phyloP scores from a whole-genome alignment of 2,888 invertebrate species.

The Drosophila nr. perissopoda region DNA sequence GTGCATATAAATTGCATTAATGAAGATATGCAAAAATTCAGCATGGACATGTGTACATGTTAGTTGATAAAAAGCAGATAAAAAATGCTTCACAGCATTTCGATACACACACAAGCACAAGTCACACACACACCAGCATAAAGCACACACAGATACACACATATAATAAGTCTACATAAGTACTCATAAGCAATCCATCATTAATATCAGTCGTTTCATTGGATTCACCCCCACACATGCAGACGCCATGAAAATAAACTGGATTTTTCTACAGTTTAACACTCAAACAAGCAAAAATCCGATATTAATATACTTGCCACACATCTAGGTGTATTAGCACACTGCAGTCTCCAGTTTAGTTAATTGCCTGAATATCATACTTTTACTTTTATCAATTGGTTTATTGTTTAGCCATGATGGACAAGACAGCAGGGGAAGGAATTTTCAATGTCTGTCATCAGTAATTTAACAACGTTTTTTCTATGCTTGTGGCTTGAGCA shows the following conservation, averaged over 20 bases:
- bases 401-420: slow-evolving; percentile 28
- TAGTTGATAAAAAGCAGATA: slow-evolving; percentile 43
- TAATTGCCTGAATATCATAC: slow-evolving; percentile 46
- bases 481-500: not conserved
- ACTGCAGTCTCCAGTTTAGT: slow-evolving; percentile 5
- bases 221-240: not conserved
- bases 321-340: not conserved
- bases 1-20: slow-evolving; percentile 74
- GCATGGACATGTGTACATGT: slow-evolving; percentile 37
- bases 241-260: slow-evolving; percentile 8
- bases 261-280: slow-evolving; percentile 18
- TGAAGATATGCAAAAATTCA: slow-evolving; percentile 68
- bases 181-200: slow-evolving; percentile 4
- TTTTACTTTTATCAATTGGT: slow-evolving; percentile 46
- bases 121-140: not conserved
- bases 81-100: slow-evolving; percentile 22
- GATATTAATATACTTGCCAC: not conserved
- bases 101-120: not conserved
- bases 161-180: not conserved
- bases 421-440: not conserved
- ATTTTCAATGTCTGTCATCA: not conserved
- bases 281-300: not conserved
- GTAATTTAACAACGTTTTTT: not conserved
- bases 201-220: slow-evolving; percentile 30
- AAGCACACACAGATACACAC: not conserved